These are phyloP conservation scores for Apostichopus californicus DNA, from an alignment of 35 echinoderm and acorn worm species.

Conservation along the genomic window DNA sequence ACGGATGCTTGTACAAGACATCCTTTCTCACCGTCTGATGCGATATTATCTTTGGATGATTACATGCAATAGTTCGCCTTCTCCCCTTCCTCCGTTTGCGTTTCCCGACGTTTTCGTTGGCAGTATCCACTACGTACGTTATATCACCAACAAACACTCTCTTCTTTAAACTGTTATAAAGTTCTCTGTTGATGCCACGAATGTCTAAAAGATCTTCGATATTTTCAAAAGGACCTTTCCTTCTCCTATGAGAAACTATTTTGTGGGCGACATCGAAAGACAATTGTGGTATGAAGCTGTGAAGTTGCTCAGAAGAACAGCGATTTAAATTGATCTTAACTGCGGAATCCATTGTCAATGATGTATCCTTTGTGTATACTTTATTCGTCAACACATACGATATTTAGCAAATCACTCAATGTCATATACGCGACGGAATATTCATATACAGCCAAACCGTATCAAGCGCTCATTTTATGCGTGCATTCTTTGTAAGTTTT, in stretches of 20 bases:
- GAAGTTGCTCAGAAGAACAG: conserved; percentile 23
- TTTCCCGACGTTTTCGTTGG: too few species aligned
- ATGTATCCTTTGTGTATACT: too few species aligned
- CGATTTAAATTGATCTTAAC: conserved; percentile 42
- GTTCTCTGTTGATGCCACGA: conserved; percentile 4
- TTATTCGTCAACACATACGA: too few species aligned
- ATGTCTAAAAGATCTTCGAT: conserved; percentile 25
- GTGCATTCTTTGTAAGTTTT: too few species aligned
- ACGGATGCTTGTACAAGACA: too few species aligned
- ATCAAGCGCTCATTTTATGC: too few species aligned
- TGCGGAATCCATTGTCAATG: conserved; percentile 15
- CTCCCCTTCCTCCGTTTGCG: not conserved
- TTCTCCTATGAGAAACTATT: conserved; percentile 27
- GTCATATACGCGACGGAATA: too few species aligned
- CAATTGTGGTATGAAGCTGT: conserved; percentile 3
- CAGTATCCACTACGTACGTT: too few species aligned
- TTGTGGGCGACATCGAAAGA: conserved; percentile 40
- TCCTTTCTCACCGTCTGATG: not conserved
- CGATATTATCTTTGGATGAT: not conserved
- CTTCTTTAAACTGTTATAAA: not conserved
- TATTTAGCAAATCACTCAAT: too few species aligned
- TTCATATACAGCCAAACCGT: too few species aligned
- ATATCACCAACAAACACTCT: not conserved
- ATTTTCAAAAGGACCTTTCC: conserved; percentile 22
- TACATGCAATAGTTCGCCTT: not conserved